phyloP scores from a whole-genome alignment of 1,140 invertebrate species.

The Leptonema lineaticorne region DNA sequence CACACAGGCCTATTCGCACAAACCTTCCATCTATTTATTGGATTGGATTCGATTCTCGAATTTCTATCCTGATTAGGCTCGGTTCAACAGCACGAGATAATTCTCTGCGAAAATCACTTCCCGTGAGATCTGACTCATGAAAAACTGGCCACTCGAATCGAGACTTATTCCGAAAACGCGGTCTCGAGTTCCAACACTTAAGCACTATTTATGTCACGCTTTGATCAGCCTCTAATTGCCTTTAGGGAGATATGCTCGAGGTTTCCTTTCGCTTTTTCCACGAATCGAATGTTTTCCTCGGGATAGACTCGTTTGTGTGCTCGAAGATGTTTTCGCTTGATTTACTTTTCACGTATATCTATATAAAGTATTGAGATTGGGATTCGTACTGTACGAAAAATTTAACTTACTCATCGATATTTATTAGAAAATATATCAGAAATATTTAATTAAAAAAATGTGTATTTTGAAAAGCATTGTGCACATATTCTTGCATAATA shows the following conservation, averaged over 20 bases:
- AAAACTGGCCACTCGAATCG: background rate
- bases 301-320: background rate
- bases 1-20: background rate
- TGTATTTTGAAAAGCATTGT: too few species aligned
- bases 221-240: slow-evolving; percentile 17
- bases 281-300: background rate
- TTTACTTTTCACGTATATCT: too few species aligned
- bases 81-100: background rate
- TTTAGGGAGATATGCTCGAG: background rate
- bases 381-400: too few species aligned
- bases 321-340: too few species aligned
- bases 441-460: too few species aligned
- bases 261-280: background rate
- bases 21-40: background rate
- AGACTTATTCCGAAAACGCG: background rate
- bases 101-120: slow-evolving; percentile 15
- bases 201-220: slow-evolving; percentile 16
- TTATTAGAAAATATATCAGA: too few species aligned
- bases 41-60: background rate
- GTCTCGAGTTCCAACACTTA: slow-evolving; percentile 1
- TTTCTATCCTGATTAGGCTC: slow-evolving; percentile 3
- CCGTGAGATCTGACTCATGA: slow-evolving; percentile 11
- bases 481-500: too few species aligned
- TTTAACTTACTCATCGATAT: too few species aligned
- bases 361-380: too few species aligned